phyloP scores from a whole-genome alignment of 2,888 invertebrate species.

The Eurois occulta region DNA sequence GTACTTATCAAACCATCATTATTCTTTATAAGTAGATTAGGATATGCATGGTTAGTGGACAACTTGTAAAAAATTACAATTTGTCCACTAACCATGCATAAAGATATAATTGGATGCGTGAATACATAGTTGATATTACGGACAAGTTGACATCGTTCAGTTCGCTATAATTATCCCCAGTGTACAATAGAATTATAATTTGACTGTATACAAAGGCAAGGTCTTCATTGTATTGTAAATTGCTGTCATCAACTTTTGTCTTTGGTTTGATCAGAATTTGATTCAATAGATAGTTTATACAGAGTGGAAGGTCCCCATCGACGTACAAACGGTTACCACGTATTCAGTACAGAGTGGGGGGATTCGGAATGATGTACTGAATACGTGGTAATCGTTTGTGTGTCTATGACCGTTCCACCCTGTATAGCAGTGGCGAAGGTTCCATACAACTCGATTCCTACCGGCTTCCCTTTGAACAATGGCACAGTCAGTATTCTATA shows the following conservation, averaged over 20 bases:
- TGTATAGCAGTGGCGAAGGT: too few species aligned
- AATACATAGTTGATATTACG: not conserved
- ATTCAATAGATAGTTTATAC: not conserved
- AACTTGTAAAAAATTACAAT: not conserved
- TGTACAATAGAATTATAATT: not conserved
- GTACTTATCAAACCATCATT: too few species aligned
- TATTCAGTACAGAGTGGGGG: too few species aligned
- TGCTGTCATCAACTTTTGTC: not conserved
- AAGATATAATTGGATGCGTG: not conserved
- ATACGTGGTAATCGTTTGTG: not conserved
- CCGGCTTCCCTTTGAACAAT: too few species aligned
- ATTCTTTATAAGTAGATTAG: too few species aligned
- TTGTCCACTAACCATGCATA: not conserved
- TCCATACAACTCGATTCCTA: too few species aligned
- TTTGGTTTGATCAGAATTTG: not conserved
- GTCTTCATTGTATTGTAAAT: conserved; percentile 6
- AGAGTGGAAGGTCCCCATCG: not conserved
- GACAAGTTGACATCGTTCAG: not conserved
- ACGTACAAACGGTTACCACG: not conserved
- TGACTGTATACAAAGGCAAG: conserved; percentile 4
- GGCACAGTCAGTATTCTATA: too few species aligned
- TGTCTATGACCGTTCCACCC: too few species aligned
- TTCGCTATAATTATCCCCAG: not conserved
- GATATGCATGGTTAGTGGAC: too few species aligned
- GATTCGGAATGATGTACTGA: not conserved